Percentiles rank a stretch among this genome's conserved stretches.
phyloP scores from a whole-genome alignment of 2,797 vertebrate genomes.

The Scleropages formosus region DNA sequence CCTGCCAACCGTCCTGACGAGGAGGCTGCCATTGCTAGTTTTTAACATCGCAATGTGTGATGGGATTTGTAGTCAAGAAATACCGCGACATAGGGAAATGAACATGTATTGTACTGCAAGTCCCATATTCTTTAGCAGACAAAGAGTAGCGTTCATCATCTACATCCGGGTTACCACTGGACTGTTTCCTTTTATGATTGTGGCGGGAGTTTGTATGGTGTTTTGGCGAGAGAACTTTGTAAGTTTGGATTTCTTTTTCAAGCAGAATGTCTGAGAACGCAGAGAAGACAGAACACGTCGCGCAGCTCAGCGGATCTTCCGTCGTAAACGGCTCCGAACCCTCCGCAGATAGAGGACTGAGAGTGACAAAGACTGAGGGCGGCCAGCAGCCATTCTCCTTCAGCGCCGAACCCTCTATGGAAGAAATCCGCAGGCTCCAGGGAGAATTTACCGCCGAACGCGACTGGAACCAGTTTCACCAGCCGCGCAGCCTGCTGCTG shows the following conservation, averaged over 20 bases:
- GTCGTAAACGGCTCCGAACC: neutral
- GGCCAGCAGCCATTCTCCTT: conserved; percentile 55
- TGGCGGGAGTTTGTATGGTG: conserved; percentile 47
- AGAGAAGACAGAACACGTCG: conserved; percentile 15
- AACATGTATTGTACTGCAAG: conserved; percentile 51
- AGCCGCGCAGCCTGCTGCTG: conserved; percentile 82
- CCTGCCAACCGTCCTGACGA: conserved; percentile 41
- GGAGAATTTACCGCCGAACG: conserved; percentile 81
- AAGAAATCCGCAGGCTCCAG: conserved; percentile 75
- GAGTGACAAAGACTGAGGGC: conserved; percentile 36
- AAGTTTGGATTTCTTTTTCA: neutral
- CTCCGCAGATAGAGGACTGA: conserved; percentile 26
- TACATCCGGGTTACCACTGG: neutral
- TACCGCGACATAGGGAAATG: fast-evolving
- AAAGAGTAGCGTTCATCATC: neutral
- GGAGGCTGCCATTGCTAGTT: conserved; percentile 62
- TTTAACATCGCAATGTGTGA: neutral
- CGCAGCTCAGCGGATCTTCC: neutral
- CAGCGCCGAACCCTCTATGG: conserved; percentile 62
- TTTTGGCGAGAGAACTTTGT: neutral
- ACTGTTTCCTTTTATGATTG: neutral
- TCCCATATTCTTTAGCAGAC: conserved; percentile 33
- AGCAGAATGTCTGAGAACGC: conserved; percentile 54
- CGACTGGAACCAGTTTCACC: conserved; percentile 85
- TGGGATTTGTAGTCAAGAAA: conserved; percentile 62